Conservation (phyloP, 2,113 vertebrate species). For the Mus spicilegus region DNA sequence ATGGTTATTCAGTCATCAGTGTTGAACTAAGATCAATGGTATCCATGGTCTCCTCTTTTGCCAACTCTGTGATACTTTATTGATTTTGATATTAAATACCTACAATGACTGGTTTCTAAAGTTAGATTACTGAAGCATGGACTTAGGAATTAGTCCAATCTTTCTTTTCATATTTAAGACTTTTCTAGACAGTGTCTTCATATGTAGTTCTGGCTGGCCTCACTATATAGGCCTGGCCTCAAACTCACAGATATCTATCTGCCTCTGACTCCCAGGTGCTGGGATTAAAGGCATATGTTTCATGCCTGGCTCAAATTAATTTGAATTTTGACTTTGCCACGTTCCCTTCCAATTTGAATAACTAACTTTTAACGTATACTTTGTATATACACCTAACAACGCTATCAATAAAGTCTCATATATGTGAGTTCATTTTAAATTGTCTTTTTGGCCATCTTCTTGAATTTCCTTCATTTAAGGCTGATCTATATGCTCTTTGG, state of each 20-base stretch:
- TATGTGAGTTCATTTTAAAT: not conserved
- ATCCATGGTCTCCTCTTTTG: not conserved
- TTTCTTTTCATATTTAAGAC: not conserved
- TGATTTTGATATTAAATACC: not conserved
- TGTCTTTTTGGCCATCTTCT: not conserved
- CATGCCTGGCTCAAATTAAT: not conserved
- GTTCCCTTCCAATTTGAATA: not conserved
- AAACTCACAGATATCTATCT: not conserved
- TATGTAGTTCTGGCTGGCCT: not conserved
- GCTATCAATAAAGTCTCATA: not conserved
- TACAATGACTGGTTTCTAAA: not conserved
- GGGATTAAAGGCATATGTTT: not conserved
- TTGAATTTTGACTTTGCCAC: slow-evolving; percentile 22
- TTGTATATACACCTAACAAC: not conserved
- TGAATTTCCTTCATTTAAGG: not conserved
- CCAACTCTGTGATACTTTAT: not conserved
- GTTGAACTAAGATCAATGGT: not conserved
- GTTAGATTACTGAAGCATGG: not conserved
- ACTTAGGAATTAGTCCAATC: not conserved
- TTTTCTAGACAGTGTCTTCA: not conserved
- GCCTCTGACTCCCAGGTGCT: not conserved
- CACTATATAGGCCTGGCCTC: not conserved
- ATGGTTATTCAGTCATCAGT: too few relatives aligned
- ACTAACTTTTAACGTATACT: not conserved
- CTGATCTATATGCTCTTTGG: not conserved